Percentiles rank a stretch among this genome's conserved stretches.
phyloP scores from a whole-genome alignment of 2,113 vertebrate genomes.

The Bufo gargarizans region DNA sequence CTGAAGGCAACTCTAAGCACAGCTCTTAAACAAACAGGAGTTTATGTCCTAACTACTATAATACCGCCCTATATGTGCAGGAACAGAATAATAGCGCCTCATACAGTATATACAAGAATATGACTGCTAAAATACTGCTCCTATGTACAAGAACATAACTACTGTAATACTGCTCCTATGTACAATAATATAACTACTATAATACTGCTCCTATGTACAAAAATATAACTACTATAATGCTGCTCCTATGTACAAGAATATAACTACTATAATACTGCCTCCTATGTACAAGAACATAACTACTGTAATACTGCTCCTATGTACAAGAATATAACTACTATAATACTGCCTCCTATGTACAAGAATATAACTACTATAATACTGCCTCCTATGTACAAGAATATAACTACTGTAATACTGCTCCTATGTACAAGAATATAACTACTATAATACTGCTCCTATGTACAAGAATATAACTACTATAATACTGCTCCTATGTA shows the following conservation, averaged over 20 bases:
- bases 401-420: background rate
- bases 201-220: too few species aligned
- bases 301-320: background rate
- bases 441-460: background rate
- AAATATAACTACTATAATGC: too few species aligned
- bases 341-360: background rate
- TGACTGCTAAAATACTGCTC: too few species aligned
- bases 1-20: background rate
- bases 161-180: too few species aligned
- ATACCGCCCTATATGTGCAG: background rate
- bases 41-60: background rate
- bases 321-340: background rate
- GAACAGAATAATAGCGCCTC: too few species aligned
- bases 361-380: slow-evolving; percentile 7
- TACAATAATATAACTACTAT: too few species aligned
- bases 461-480: background rate
- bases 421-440: background rate
- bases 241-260: too few species aligned
- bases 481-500: too few species aligned
- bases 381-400: background rate
- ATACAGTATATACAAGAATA: too few species aligned
- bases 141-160: background rate
- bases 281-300: too few species aligned
- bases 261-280: too few species aligned
- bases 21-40: background rate